Conservation (phyloP, 2,888 invertebrate genomes). For the Euplexia lucipara region DNA sequence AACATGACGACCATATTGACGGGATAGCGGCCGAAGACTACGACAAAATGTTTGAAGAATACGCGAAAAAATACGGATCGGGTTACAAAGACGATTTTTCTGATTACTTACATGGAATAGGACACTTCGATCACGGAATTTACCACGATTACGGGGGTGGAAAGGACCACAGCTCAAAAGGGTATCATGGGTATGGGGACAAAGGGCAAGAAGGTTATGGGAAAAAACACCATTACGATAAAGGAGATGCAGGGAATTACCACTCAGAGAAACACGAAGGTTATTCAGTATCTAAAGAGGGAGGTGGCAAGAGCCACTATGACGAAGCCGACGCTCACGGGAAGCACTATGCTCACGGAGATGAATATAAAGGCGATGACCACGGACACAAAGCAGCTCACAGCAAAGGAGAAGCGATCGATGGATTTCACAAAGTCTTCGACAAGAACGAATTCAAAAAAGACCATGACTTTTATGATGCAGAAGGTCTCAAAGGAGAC, state of each 20-base stretch:
- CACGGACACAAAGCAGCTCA: slow-evolving; percentile 89
- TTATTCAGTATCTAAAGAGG: slow-evolving; percentile 87
- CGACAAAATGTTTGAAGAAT: slow-evolving; percentile 77
- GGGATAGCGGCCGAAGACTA: slow-evolving; percentile 82
- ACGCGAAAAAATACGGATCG: slow-evolving; percentile 76
- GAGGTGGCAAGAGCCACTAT: slow-evolving; percentile 88
- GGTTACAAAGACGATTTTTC: slow-evolving; percentile 80
- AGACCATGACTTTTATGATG: slow-evolving; percentile 93
- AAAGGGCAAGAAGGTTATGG: slow-evolving; percentile 89
- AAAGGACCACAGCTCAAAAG: slow-evolving; percentile 82
- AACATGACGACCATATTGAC: slow-evolving; percentile 71
- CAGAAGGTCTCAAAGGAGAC: slow-evolving; percentile 91
- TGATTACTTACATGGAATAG: slow-evolving; percentile 80
- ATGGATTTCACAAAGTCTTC: slow-evolving; percentile 93
- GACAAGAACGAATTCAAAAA: slow-evolving; percentile 94
- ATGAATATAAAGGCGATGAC: slow-evolving; percentile 89
- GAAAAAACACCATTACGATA: slow-evolving; percentile 86
- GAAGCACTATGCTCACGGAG: slow-evolving; percentile 87
- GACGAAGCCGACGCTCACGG: slow-evolving; percentile 88
- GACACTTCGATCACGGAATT: slow-evolving; percentile 75
- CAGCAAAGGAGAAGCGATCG: slow-evolving; percentile 92
- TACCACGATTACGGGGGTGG: slow-evolving; percentile 81
- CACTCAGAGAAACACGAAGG: slow-evolving; percentile 89
- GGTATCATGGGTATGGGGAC: slow-evolving; percentile 86
- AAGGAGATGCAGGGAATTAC: slow-evolving; percentile 90